Evolutionary conservation across 2,888 invertebrate genomes (phyloP), one percentile per base, ranked within the genome.

Genomic region (Lagria hirta): DNA sequence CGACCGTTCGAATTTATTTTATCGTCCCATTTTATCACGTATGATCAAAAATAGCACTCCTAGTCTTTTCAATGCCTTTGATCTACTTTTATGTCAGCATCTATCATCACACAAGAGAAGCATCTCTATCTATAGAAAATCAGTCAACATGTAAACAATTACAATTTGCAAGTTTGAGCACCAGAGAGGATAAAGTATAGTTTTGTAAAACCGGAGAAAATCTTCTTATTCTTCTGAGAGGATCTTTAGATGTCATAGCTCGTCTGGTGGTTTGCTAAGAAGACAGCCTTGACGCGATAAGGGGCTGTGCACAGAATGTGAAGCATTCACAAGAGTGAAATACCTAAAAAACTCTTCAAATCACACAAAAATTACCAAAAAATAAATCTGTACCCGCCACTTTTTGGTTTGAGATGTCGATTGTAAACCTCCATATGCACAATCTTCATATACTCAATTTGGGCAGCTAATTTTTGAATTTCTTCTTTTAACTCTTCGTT

Each of bases 401-500:
- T 81, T 55, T 88, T 85, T 47, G 89, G 89, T 60, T 89, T 86
- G 55, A 93, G 73, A 70, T 92, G 92, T 3, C 91, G 78, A 71
- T 93, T 93, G 75, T 92, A 88, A 77, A 89, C 84, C 72, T 91
- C 89, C 92, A 93, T 92, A 64, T 91, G 88, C 11, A 92, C 90
- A 69, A 91, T 91, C 75, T 90, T 90, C 89, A 92, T 90, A 72
- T 89, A 89, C 70, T 93, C 92, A 57, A 93, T 91, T 72, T 92
- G 91, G 13, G 89, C 88, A 0, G 92, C 92, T 51, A 93, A 73
- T 68, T 91, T 92, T 62, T 92, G 92, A 17, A 93, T 85, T 73
- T 93, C 91, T 68, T 93, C 92, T 80, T 92, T 92, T 1, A 92
- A 77, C 66, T 92, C 91, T 66, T 92, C 91, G 64, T 93, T 93